Evolutionary conservation across 2,113 vertebrate genomes (phyloP), one percentile per base, ranked within the genome.

Genomic region (Pelecanoides urinatrix): DNA sequence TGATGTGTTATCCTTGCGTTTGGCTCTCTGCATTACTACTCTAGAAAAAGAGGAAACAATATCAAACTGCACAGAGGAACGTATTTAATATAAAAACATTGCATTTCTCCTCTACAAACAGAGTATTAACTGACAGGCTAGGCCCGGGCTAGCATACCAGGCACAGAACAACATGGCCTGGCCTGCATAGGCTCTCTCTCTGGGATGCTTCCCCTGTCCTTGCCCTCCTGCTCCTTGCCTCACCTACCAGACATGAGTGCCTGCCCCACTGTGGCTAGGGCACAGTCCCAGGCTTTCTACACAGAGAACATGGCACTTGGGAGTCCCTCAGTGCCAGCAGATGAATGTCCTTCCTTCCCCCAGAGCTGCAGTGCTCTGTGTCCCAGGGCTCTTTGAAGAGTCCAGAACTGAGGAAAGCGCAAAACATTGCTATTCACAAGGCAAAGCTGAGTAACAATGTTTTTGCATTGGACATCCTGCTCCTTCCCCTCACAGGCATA

Each of bases 221-320:
- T 8, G 4, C 9, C 26, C 27, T 65, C 38, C 45, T 40, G 21
- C 45, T 81, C 49, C 49, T 4, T 30, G 38, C n/a, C 50, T 66
- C 26, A 19, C 44, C 63, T 23, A 20, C 16, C 65, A 27, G 34
- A 65, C 45, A 13, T 1, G 4, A 1, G 0, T 2, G 11, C 18
- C 38, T 16, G 49, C 76, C 80, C 30, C 18, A 26, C 49, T 0
- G 0, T 1, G 5, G 16, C n/a, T 21, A 6, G 2, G 30, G 21
- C 34, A 70, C 7, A 26, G 34, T 13, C 75, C 42, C 8, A 5
- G 30, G 21, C 49, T n/a, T 71, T 58, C 70, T 5, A 47, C 1
- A 1, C 29, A 26, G 18, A 38, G 38, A 86, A 36, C 7, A 3
- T 4, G 19, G 52, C 58, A 50, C 58, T 40, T 0, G 0, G 23